Conservation (phyloP, 2,113 vertebrate species). For the Chamaea fasciata region DNA sequence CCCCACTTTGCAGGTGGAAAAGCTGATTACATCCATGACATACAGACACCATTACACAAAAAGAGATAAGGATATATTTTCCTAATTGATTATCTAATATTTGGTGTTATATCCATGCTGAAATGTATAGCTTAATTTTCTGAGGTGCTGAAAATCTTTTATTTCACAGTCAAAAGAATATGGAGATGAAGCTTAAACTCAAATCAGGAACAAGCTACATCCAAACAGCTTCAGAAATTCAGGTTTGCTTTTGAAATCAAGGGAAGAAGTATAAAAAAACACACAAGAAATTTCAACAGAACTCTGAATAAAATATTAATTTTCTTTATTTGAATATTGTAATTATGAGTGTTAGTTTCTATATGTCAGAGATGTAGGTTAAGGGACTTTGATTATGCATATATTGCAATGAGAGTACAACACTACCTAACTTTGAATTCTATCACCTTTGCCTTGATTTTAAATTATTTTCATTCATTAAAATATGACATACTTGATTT, state of each 20-base stretch:
- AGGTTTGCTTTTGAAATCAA: not conserved
- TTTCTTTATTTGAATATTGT: not conserved
- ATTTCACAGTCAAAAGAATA: not conserved
- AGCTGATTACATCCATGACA: not conserved
- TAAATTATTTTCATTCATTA: not conserved
- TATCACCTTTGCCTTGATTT: not conserved
- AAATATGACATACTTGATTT: not conserved
- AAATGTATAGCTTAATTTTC: not conserved
- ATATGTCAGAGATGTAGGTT: not conserved
- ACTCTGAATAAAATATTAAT: not conserved
- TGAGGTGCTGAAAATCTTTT: not conserved
- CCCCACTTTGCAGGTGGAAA: not conserved
- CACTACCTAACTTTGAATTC: not conserved
- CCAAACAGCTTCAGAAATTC: not conserved
- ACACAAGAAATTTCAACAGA: not conserved
- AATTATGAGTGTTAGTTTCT: not conserved
- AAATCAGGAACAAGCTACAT: not conserved
- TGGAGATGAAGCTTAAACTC: not conserved
- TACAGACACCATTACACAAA: not conserved
- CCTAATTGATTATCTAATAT: not conserved
- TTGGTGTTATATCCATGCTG: not conserved
- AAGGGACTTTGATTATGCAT: not conserved
- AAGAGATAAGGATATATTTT: not conserved
- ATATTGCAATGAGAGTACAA: not conserved
- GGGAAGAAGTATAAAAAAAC: not conserved